phyloP scores from a whole-genome alignment of 2,888 invertebrate species.

The Dolomedes plantarius region DNA sequence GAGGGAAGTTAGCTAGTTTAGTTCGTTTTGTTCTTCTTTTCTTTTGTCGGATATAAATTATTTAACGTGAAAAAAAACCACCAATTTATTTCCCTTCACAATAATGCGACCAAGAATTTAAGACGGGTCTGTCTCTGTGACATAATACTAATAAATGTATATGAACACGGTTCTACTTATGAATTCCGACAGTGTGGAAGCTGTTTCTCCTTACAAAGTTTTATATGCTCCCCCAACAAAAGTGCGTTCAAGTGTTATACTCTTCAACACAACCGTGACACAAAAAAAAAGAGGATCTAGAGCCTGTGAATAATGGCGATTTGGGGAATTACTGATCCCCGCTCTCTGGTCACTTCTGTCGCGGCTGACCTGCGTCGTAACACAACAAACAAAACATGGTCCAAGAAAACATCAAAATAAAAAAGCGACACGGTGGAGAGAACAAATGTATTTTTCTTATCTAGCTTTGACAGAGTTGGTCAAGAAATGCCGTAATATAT shows the following conservation, averaged over 20 bases:
- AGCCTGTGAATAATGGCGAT: slow-evolving; percentile 4
- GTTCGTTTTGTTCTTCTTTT: too few species aligned
- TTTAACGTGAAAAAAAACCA: too few species aligned
- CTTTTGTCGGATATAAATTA: too few species aligned
- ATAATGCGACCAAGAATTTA: too few species aligned
- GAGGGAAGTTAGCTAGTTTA: too few species aligned
- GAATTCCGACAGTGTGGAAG: too few species aligned
- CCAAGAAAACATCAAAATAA: background rate
- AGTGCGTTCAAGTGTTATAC: background rate
- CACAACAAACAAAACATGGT: slow-evolving; percentile 1
- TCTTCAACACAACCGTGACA: background rate
- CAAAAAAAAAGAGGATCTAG: background rate
- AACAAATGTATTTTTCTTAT: slow-evolving; percentile 14
- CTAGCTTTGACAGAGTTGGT: slow-evolving; percentile 4
- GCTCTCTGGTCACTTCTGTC: slow-evolving; percentile 4
- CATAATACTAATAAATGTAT: too few species aligned
- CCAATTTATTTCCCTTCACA: too few species aligned
- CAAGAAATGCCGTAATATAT: background rate
- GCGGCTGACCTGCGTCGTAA: slow-evolving; percentile 1
- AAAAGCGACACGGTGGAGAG: background rate
- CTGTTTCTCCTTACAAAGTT: too few species aligned
- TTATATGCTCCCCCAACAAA: background rate
- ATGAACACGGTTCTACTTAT: too few species aligned
- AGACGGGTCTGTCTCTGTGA: too few species aligned
- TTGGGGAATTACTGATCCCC: slow-evolving; percentile 9